Evolutionary conservation across 2,797 vertebrate species (phyloP), one percentile per base, ranked within the genome.

Genomic region (Adrianichthys oophorus): DNA sequence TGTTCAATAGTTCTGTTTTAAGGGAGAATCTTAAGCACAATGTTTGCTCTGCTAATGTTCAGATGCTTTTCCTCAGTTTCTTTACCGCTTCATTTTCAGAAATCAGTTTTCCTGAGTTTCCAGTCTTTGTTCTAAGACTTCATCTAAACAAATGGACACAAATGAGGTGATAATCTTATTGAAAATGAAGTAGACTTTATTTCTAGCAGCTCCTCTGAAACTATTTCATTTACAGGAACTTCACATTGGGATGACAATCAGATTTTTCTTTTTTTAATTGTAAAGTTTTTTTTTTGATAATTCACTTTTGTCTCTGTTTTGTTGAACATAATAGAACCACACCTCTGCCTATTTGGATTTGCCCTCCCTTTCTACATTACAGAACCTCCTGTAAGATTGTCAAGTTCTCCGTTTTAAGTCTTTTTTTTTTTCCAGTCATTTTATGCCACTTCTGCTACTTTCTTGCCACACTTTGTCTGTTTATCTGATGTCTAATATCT

Each of bases 161-260:
- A 32, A 18, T 15, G 50, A 7, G 4, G 14, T 7, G 7, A 5
- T 54, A 2, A 15, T 42, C 10, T 8, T 43, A 19, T 60, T 14
- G 48, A 14, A 43, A 29, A 62, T 16, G 58, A 68, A 41, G 40
- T 10, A 7, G 48, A 48, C 45, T 37, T 37, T 42, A 64, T 43
- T 29, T 70, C 24, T 17, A 52, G 62, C n/a, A 10, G 14, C 57
- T 62, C n/a, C 15, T 55, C 61, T 29, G 6, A 63, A 41, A 48
- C 43, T 7, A 29, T 63, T 69, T 41, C 41, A 42, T 46, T 50
- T 10, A 7, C 24, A 8, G 37, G n/a, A n/a, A 48, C 63, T 78
- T 79, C 26, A 63, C 68, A 67, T 73, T 80, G 68, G 62, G 42
- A 76, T 56, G 83, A 89, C 88, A 89, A 87, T 90, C 86, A 41